phyloP scores from a whole-genome alignment of 2,113 vertebrate genomes.

The Eretmodus cyanostictus region DNA sequence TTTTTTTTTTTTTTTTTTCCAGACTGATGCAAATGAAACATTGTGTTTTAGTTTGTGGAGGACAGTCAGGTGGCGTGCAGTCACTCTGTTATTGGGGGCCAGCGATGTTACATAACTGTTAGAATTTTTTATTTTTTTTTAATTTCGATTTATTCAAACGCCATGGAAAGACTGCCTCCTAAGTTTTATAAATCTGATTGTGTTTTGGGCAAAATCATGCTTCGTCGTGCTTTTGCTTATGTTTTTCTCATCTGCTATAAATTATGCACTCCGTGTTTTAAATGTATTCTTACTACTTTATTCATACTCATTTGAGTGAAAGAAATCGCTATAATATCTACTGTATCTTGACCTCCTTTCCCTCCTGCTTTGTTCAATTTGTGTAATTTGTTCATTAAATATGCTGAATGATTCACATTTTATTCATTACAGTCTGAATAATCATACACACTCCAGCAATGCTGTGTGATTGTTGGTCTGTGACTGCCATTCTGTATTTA shows the following conservation, averaged over 20 bases:
- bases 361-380: neutral
- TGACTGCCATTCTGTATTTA: neutral
- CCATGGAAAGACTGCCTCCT: neutral
- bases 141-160: neutral
- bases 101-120: neutral
- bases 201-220: neutral
- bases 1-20: neutral
- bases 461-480: neutral
- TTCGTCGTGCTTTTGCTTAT: neutral
- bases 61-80: neutral
- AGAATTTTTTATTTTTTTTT: neutral
- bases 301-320: neutral
- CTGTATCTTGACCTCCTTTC: neutral
- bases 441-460: neutral
- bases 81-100: neutral
- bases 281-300: neutral
- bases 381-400: neutral
- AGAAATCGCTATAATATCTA: neutral
- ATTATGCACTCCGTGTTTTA: neutral
- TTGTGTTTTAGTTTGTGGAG: neutral
- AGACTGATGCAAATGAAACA: constrained; percentile 8
- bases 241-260: neutral
- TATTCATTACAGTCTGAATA: neutral
- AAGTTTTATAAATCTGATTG: neutral
- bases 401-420: constrained; percentile 1